These are phyloP conservation scores for Rhamnusium bicolor DNA, from an alignment of 2,888 invertebrate species.

Conservation along the genomic window DNA sequence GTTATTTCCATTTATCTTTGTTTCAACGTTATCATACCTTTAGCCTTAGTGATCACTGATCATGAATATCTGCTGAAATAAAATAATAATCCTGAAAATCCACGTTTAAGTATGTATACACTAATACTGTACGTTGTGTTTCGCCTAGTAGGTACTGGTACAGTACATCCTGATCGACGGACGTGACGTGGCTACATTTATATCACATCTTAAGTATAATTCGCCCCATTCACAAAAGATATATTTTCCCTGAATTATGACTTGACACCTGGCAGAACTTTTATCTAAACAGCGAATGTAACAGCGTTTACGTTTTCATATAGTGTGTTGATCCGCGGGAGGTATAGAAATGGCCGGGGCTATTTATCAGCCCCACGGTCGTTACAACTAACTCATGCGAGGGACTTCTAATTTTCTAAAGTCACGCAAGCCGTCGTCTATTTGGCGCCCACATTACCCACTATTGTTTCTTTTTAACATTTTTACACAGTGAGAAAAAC, in stretches of 20 bases:
- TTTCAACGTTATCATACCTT: too few relatives aligned
- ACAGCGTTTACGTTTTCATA: neutral
- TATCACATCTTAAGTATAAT: neutral
- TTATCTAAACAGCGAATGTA: slow-evolving; percentile 5
- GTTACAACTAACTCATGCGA: slow-evolving; percentile 51
- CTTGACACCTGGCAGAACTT: neutral
- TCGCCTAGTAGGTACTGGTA: too few relatives aligned
- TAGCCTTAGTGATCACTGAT: too few relatives aligned
- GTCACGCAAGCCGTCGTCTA: slow-evolving; percentile 56
- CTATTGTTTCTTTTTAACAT: slow-evolving; percentile 23
- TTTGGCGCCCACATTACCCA: slow-evolving; percentile 52
- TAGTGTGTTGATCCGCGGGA: slow-evolving; percentile 8
- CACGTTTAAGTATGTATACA: too few relatives aligned
- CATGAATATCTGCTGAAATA: too few relatives aligned
- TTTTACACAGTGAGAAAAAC: slow-evolving; percentile 1
- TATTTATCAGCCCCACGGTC: slow-evolving; percentile 52
- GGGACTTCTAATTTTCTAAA: slow-evolving; percentile 54
- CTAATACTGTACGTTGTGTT: too few relatives aligned
- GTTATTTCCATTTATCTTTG: too few relatives aligned
- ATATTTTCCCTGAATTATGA: neutral
- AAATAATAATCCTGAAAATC: too few relatives aligned
- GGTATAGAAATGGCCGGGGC: slow-evolving; percentile 29
- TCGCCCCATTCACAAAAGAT: neutral
- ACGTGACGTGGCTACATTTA: too few relatives aligned
- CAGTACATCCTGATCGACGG: too few relatives aligned